Conservation (phyloP, 2,797 vertebrate species). For the Myotis daubentonii region DNA sequence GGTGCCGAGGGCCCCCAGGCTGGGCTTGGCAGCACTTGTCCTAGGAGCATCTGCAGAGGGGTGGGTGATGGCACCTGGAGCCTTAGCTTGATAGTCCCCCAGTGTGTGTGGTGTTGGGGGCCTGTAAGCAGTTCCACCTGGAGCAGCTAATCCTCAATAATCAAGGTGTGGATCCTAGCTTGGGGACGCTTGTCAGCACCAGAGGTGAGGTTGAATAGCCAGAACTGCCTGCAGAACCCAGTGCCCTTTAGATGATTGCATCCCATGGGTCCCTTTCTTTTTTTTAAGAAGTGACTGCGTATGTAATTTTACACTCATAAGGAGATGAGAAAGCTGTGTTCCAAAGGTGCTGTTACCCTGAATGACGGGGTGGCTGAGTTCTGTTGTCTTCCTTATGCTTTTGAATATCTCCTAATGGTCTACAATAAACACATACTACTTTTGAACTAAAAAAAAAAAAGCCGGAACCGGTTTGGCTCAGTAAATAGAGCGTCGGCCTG, state of each 20-base stretch:
- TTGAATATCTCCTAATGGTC: not conserved
- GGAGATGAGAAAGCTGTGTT: not conserved
- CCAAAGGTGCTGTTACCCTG: rapidly evolving
- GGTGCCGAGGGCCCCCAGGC: not conserved
- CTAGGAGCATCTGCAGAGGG: not conserved
- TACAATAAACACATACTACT: not conserved
- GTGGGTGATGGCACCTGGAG: not conserved
- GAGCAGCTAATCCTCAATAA: not conserved
- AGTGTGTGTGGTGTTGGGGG: not conserved
- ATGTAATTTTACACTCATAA: rapidly evolving
- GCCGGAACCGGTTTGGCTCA: too few species aligned
- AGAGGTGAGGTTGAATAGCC: not conserved
- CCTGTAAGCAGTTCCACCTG: not conserved
- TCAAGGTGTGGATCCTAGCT: not conserved
- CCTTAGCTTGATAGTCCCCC: not conserved
- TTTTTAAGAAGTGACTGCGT: not conserved
- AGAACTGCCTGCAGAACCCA: not conserved
- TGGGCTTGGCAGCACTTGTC: not conserved
- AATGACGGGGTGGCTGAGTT: not conserved
- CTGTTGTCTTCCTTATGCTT: not conserved
- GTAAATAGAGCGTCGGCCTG: too few species aligned
- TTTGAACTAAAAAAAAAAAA: not conserved
- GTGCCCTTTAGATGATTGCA: not conserved
- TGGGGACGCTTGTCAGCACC: not conserved
- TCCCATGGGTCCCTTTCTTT: not conserved